Evolutionary conservation across 2,797 vertebrate genomes (phyloP), one percentile per base, ranked within the genome.

Genomic region (Lithobates pipiens): DNA sequence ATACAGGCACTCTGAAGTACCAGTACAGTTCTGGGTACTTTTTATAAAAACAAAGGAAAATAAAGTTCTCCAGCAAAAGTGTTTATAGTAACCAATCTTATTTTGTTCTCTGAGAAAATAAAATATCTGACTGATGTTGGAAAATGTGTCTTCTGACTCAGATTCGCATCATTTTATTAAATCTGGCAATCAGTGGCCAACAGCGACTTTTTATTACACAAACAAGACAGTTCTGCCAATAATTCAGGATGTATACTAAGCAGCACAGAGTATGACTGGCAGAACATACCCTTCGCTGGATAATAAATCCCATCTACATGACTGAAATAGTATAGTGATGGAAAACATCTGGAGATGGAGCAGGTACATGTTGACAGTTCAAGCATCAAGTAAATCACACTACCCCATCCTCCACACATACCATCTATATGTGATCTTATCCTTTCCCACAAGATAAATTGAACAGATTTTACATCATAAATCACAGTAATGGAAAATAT

Each of bases 271-370:
- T 18, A 78, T 63, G 34, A 61, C 50, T 68, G 34, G 15, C 61
- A 13, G n/a, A 34, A 7, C 18, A 11, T 71, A 27, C 10, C 69
- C 82, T 68, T 75, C 5, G 23, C 25, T 61, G 74, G 25, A 44
- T 27, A 10, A n/a, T 23, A 83, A 34, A 70, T 61, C 23, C 54
- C 18, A 46, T 36, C 69, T 78, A 29, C 42, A 36, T 44, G 13
- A 23, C 54, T 42, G 16, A 50, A 69, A 50, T 44, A 57, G 25
- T 70, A 77, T 71, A 29, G n/a, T 23, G 27, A 77, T 57, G 32
- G 18, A 44, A 77, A 84, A 72, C 83, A 84, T 84, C 67, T 84
- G 83, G 25, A 72, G 72, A 29, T 21, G 70, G 46, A 77, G 23
- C 25, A 54, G 79, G 44, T 61, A 32, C 10, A 27, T 82, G 34